Evolutionary conservation across 2,113 vertebrate genomes (phyloP).

Genomic region (Chlorodrepanis virens): DNA sequence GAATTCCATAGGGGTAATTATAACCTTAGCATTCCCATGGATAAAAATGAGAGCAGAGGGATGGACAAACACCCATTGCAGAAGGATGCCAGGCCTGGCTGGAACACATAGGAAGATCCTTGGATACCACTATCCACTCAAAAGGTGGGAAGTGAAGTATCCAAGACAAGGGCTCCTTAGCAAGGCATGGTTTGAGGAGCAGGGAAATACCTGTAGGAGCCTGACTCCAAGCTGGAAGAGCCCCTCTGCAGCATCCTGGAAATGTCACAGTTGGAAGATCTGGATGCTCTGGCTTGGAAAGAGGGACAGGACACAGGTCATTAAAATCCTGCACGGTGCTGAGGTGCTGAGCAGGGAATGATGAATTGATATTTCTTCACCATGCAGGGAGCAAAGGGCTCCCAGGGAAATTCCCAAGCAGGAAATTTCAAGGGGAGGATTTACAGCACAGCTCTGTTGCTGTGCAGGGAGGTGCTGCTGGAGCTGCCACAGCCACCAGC

Average conservation of each 20-base stretch:
- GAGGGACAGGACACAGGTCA: background rate
- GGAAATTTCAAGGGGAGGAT: background rate
- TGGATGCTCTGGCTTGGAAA: background rate
- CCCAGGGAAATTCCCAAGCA: background rate
- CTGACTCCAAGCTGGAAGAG: background rate
- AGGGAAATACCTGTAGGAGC: background rate
- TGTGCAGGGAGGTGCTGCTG: background rate
- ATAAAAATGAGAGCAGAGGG: background rate
- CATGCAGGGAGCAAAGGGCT: background rate
- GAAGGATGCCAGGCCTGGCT: background rate
- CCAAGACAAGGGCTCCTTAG: background rate
- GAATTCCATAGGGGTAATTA: background rate
- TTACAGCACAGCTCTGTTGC: fast-evolving
- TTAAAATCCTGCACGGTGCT: background rate
- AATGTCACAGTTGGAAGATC: background rate
- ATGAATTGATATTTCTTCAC: background rate
- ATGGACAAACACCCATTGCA: background rate
- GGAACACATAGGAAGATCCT: background rate
- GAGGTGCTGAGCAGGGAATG: background rate
- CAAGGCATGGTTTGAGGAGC: background rate
- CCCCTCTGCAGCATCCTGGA: background rate
- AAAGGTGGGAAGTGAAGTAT: background rate
- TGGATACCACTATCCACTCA: background rate
- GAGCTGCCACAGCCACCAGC: background rate
- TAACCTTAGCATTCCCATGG: background rate